Evolutionary conservation across 1,140 invertebrate genomes (phyloP).

Genomic region (Leptestheria dahalacensis): DNA sequence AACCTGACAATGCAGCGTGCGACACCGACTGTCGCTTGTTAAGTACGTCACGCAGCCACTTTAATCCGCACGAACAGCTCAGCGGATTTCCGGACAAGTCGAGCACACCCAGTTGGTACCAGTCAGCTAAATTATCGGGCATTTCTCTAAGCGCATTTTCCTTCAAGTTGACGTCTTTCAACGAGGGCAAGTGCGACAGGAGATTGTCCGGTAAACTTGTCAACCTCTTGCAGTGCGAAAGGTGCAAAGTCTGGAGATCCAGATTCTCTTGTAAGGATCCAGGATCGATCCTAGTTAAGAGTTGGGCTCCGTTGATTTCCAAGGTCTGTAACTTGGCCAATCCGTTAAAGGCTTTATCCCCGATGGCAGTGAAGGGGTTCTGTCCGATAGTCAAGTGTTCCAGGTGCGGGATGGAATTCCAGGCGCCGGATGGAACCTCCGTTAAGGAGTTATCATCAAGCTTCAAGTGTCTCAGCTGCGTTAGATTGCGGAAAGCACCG

Average conservation of each 20-base stretch:
- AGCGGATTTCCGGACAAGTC: constrained; percentile 70
- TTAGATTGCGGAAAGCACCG: constrained; percentile 55
- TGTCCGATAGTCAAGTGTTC: constrained; percentile 67
- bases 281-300: constrained; percentile 49
- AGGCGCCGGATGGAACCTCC: constrained; percentile 53
- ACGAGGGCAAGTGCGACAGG: constrained; percentile 55
- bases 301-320: constrained; percentile 55
- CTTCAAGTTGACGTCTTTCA: constrained; percentile 51
- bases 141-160: constrained; percentile 60
- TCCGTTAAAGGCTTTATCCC: constrained; percentile 54
- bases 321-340: constrained; percentile 54
- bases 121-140: constrained; percentile 55
- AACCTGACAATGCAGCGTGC: too few relatives aligned
- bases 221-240: constrained; percentile 60
- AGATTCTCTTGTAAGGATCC: constrained; percentile 61
- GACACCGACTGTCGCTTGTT: constrained; percentile 8
- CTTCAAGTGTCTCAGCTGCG: constrained; percentile 47
- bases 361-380: constrained; percentile 54
- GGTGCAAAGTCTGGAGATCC: constrained; percentile 57
- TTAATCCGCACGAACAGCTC: constrained; percentile 57
- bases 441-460: constrained; percentile 59
- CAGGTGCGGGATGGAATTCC: constrained; percentile 49
- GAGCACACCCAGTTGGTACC: constrained; percentile 52
- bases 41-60: constrained; percentile 51
- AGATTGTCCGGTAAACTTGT: constrained; percentile 52